Evolutionary conservation across 1,140 invertebrate genomes (phyloP).

Genomic region (Bombus balteatus): DNA sequence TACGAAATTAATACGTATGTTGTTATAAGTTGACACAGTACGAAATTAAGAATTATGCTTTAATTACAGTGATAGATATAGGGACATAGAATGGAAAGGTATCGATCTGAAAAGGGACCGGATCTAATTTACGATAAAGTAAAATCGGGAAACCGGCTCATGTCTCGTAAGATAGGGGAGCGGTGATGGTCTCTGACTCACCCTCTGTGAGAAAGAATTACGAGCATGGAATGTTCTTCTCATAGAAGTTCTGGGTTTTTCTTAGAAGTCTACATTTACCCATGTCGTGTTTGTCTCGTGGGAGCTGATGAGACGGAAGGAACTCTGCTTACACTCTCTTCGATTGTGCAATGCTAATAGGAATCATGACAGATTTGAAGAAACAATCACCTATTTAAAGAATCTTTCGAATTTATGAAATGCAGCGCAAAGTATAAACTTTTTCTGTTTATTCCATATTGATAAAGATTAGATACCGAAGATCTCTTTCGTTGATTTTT

Average conservation of each 20-base stretch:
- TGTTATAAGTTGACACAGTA: background rate
- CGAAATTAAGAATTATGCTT: background rate
- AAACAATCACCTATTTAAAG: background rate
- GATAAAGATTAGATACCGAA: background rate
- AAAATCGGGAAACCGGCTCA: constrained; percentile 58
- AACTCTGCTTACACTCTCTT: background rate
- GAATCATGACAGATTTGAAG: constrained; percentile 8
- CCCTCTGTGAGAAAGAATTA: constrained; percentile 58
- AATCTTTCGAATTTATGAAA: too few species aligned
- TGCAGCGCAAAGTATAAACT: too few species aligned
- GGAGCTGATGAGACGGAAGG: background rate
- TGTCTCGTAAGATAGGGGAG: constrained; percentile 48
- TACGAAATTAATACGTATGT: background rate
- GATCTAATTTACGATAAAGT: constrained; percentile 60
- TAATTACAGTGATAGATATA: background rate
- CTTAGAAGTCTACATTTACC: constrained; percentile 47
- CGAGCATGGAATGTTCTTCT: constrained; percentile 52
- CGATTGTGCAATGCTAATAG: constrained; percentile 31
- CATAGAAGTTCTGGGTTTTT: constrained; percentile 52
- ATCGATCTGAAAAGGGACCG: constrained; percentile 45
- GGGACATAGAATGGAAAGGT: background rate
- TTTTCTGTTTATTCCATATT: too few species aligned
- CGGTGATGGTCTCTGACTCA: constrained; percentile 61
- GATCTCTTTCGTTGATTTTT: background rate
- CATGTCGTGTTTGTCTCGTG: background rate